A percentile compares a stretch with the other conserved stretches of the same genome.
phyloP scores from a whole-genome alignment of 2,797 vertebrate species.

The Artibeus jamaicensis region DNA sequence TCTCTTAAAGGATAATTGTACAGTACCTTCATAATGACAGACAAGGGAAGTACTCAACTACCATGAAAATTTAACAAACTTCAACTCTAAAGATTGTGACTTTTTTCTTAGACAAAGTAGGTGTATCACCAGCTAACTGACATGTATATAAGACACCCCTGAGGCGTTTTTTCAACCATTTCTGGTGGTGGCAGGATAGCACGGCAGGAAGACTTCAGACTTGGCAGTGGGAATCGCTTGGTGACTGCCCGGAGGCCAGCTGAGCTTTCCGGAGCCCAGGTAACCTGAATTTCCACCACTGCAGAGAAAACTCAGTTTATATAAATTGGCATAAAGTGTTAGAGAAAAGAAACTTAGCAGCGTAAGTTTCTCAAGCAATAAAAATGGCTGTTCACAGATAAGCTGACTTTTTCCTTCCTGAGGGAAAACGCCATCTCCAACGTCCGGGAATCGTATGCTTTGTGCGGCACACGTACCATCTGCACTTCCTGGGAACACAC shows the following conservation, averaged over 20 bases:
- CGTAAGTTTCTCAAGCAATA: no score
- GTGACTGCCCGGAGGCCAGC: neutral
- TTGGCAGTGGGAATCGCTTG: neutral
- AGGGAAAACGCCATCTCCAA: neutral
- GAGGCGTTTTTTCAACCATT: neutral
- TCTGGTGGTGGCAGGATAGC: neutral
- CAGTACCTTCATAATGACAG: neutral
- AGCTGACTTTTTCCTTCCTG: neutral
- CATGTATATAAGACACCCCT: neutral
- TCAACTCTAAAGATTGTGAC: neutral
- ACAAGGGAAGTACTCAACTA: neutral
- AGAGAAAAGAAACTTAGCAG: neutral
- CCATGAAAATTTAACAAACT: conserved; percentile 7
- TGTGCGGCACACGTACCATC: conserved; percentile 82
- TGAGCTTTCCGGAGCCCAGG: neutral
- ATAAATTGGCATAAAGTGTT: neutral
- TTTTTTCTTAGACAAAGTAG: conserved; percentile 15
- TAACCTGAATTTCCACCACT: neutral
- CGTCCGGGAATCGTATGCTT: neutral
- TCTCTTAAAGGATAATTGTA: neutral
- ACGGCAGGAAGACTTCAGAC: neutral
- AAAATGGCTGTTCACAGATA: no score
- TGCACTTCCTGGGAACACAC: conserved; percentile 73
- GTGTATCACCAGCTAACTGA: neutral
- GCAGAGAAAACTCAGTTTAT: neutral